Conservation (phyloP, 2,113 vertebrate species). For the Ptilorrhoa leucosticta region DNA sequence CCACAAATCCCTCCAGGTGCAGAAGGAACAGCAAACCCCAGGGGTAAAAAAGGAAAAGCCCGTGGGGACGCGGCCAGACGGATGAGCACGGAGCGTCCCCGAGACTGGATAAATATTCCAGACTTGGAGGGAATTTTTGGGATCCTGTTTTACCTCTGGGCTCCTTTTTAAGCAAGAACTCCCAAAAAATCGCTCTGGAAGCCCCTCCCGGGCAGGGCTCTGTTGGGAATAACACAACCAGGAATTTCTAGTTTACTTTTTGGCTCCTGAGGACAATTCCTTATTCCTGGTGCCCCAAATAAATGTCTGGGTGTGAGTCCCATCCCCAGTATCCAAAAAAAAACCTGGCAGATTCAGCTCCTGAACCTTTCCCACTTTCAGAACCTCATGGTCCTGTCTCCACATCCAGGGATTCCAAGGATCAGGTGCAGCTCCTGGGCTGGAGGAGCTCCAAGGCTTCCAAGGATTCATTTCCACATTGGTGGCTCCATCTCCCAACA, state of each 20-base stretch:
- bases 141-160: background rate
- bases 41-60: background rate
- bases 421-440: background rate
- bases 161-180: background rate
- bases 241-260: fast-evolving
- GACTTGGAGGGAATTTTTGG: background rate
- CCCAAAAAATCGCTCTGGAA: background rate
- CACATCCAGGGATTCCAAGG: background rate
- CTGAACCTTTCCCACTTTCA: background rate
- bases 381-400: background rate
- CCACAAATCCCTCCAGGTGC: background rate
- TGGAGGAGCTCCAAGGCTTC: background rate
- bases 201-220: background rate
- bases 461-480: background rate
- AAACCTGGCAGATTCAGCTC: background rate
- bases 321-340: background rate
- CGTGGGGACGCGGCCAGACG: background rate
- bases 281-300: background rate
- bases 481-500: background rate
- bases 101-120: background rate
- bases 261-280: background rate
- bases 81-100: background rate
- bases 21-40: background rate
- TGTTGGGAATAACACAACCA: background rate
- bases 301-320: background rate